Evolutionary conservation across 2,888 invertebrate species (phyloP).

Genomic region (Tolmerus cingulatus): DNA sequence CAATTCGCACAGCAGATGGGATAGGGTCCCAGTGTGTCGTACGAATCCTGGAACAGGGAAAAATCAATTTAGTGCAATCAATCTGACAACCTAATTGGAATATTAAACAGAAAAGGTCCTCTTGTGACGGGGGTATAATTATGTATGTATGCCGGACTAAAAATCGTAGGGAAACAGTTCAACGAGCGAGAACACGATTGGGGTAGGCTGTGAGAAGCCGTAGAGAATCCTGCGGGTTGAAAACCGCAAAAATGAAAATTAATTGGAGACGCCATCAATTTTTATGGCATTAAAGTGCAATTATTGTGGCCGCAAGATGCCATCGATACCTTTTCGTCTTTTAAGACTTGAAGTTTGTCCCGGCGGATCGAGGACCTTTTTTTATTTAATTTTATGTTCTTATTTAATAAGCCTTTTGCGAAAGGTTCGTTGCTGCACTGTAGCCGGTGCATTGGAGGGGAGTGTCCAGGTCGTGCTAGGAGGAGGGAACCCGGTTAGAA

Average conservation of each 20-base stretch:
- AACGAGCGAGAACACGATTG: background rate
- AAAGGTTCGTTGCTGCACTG: background rate
- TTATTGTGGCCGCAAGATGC: slow-evolving; percentile 17
- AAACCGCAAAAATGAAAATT: slow-evolving; percentile 43
- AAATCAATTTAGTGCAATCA: slow-evolving; percentile 47
- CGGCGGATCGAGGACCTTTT: background rate
- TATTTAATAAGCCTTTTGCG: slow-evolving; percentile 23
- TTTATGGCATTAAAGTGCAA: slow-evolving; percentile 44
- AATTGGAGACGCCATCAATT: slow-evolving; percentile 47
- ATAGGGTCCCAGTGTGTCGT: background rate
- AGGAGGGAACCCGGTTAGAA: background rate
- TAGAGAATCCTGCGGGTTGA: background rate
- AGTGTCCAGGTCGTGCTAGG: background rate
- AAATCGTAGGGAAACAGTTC: slow-evolving; percentile 31
- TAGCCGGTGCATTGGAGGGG: background rate
- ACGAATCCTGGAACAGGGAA: slow-evolving; percentile 23
- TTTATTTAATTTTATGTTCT: background rate
- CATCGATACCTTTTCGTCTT: slow-evolving; percentile 24
- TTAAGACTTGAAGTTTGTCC: background rate
- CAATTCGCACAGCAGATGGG: slow-evolving; percentile 27
- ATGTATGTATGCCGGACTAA: background rate
- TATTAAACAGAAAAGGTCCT: slow-evolving; percentile 42
- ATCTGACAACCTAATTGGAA: slow-evolving; percentile 49
- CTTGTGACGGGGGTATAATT: slow-evolving; percentile 8
- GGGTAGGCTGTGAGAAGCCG: background rate